Evolutionary conservation across 2,888 invertebrate species (phyloP).

Genomic region (Eupithecia inturbata): DNA sequence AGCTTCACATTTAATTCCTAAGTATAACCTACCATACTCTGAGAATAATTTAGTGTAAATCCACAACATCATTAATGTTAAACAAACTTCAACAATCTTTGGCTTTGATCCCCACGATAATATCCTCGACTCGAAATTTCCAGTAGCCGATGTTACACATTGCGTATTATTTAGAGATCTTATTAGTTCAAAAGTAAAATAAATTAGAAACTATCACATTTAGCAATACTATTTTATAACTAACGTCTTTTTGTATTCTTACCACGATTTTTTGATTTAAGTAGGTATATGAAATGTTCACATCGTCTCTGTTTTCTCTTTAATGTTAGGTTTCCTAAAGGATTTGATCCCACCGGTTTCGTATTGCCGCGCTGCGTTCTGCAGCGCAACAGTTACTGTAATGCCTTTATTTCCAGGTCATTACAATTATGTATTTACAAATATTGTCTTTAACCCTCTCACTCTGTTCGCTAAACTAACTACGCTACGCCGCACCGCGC

Average conservation of each 20-base stretch:
- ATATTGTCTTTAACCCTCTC: slow-evolving; percentile 85
- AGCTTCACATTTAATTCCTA: slow-evolving; percentile 70
- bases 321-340: slow-evolving; percentile 83
- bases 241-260: slow-evolving; percentile 80
- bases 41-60: slow-evolving; percentile 82
- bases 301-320: slow-evolving; percentile 72
- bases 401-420: slow-evolving; percentile 77
- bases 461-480: slow-evolving; percentile 83
- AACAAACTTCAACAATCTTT: slow-evolving; percentile 89
- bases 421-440: slow-evolving; percentile 84
- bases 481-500: slow-evolving; percentile 72
- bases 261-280: slow-evolving; percentile 72
- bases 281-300: slow-evolving; percentile 69
- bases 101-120: slow-evolving; percentile 90
- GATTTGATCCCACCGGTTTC: slow-evolving; percentile 85
- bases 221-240: slow-evolving; percentile 81
- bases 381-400: slow-evolving; percentile 70
- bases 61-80: slow-evolving; percentile 83
- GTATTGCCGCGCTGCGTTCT: slow-evolving; percentile 68
- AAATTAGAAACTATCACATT: slow-evolving; percentile 83
- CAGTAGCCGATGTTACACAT: slow-evolving; percentile 72
- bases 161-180: slow-evolving; percentile 76
- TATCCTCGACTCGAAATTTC: slow-evolving; percentile 70
- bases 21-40: slow-evolving; percentile 70
- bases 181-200: slow-evolving; percentile 75